Evolutionary conservation across 2,113 vertebrate genomes (phyloP).

Genomic region (Amphilophus citrinellus): DNA sequence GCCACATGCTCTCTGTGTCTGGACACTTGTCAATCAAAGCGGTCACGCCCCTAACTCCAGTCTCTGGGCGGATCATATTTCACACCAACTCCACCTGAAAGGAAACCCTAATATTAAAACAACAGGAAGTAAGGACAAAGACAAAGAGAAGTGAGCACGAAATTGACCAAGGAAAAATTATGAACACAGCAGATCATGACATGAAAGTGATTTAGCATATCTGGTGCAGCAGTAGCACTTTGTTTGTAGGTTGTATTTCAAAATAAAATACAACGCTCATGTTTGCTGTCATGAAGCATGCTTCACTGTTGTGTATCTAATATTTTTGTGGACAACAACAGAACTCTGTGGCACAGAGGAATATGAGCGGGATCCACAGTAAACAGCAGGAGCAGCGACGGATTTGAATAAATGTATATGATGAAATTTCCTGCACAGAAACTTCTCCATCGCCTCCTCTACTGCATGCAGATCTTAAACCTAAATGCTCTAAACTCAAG

Average conservation of each 20-base stretch:
- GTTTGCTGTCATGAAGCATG: not conserved
- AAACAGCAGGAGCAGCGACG: not conserved
- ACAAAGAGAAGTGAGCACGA: too few relatives aligned
- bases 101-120: too few relatives aligned
- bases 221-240: too few relatives aligned
- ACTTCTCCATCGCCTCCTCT: not conserved
- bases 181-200: too few relatives aligned
- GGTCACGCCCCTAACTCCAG: not conserved
- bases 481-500: not conserved
- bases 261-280: not conserved
- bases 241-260: too few relatives aligned
- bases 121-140: too few relatives aligned
- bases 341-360: conserved; percentile 3
- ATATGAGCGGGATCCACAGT: not conserved
- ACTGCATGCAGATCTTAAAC: not conserved
- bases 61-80: too few relatives aligned
- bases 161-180: too few relatives aligned
- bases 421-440: not conserved
- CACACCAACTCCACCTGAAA: not conserved
- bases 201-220: too few relatives aligned
- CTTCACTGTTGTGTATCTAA: not conserved
- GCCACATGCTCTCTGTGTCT: too few relatives aligned
- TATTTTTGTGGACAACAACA: not conserved
- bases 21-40: not conserved
- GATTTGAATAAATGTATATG: not conserved